Conservation (phyloP, 2,888 invertebrate species). For the Amphipyra tragopoginis region DNA sequence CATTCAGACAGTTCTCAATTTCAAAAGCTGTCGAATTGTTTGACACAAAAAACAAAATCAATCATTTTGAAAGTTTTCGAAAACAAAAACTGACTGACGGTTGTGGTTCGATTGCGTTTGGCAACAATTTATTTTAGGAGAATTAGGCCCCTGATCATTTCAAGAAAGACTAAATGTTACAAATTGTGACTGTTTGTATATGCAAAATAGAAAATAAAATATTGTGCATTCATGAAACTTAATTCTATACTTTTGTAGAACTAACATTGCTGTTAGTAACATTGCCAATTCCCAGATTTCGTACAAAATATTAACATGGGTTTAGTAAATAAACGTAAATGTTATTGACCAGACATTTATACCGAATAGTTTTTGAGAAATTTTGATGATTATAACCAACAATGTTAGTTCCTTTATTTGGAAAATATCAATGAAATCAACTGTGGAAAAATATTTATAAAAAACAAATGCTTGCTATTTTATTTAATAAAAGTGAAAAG, state of each 20-base stretch:
- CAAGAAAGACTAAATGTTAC: no score
- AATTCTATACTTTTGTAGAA: constrained; percentile 57
- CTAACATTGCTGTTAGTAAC: constrained; percentile 75
- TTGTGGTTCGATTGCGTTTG: no score
- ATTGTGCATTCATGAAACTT: constrained; percentile 17
- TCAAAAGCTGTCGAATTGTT: no score
- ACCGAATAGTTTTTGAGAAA: constrained; percentile 22
- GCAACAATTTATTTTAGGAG: no score
- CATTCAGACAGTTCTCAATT: no score
- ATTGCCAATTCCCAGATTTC: constrained; percentile 46
- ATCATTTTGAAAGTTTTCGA: no score
- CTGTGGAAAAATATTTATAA: constrained; percentile 55
- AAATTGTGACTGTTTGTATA: no score
- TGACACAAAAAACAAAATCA: no score
- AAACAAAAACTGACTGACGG: no score
- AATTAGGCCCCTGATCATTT: no score
- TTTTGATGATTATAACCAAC: constrained; percentile 61
- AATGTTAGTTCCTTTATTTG: constrained; percentile 73
- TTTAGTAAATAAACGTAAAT: constrained; percentile 49
- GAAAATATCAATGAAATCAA: constrained; percentile 62
- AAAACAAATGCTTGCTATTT: no score
- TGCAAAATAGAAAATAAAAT: constrained; percentile 5
- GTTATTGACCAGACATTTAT: constrained; percentile 39
- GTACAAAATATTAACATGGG: constrained; percentile 47
- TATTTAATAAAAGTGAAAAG: constrained; percentile 3